phyloP scores from a whole-genome alignment of 30 jellyfish, hydroid and myxozoan genomes.

The Nemopilema nomurai region DNA sequence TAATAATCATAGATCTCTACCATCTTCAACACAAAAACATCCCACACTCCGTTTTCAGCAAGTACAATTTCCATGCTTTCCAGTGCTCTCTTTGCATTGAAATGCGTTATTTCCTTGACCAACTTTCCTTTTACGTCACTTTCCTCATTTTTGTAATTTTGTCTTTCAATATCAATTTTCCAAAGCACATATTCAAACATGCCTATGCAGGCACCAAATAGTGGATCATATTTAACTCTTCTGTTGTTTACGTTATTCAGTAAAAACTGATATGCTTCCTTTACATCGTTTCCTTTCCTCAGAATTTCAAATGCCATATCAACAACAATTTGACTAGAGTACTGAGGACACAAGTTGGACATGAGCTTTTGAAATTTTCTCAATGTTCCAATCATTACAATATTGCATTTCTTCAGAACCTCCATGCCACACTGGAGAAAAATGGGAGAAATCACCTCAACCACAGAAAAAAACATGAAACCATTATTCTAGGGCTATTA shows the following conservation, averaged over 20 bases:
- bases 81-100: constrained; percentile 44
- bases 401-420: constrained; percentile 46
- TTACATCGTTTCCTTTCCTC: constrained; percentile 22
- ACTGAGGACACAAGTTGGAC: constrained; percentile 54
- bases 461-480: not conserved
- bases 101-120: constrained; percentile 6
- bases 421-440: constrained; percentile 54
- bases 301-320: constrained; percentile 56
- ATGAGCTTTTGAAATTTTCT: constrained; percentile 28
- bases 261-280: constrained; percentile 50
- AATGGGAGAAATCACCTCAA: not conserved
- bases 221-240: constrained; percentile 34
- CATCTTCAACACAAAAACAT: constrained; percentile 43
- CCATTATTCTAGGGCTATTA: not conserved
- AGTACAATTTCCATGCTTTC: constrained; percentile 32
- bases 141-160: not conserved
- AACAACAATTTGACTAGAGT: constrained; percentile 22
- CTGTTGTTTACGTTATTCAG: constrained; percentile 3
- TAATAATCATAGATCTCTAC: constrained; percentile 41
- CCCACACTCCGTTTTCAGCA: constrained; percentile 47
- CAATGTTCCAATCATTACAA: constrained; percentile 40
- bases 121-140: not conserved
- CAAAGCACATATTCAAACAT: constrained; percentile 58
- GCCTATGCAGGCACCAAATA: constrained; percentile 42
- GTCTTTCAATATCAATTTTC: constrained; percentile 13